phyloP scores from a whole-genome alignment of 2,113 vertebrate genomes.

The Sebastes schlegelii region DNA sequence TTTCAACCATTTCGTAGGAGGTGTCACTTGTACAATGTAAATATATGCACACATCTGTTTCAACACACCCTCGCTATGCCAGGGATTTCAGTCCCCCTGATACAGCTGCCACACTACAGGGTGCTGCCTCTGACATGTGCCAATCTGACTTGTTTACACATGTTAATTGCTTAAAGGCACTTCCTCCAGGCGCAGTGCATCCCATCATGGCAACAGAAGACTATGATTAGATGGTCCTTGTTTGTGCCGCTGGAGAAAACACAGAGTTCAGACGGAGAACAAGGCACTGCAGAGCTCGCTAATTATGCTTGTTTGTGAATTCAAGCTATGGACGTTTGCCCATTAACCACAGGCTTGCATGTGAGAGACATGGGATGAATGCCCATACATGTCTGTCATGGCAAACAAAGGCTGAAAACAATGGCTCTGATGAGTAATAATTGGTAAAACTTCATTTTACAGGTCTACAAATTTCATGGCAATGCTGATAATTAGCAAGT shows the following conservation, averaged over 20 bases:
- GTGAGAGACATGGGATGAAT: conserved; percentile 11
- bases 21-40: background rate
- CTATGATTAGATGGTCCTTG: conserved; percentile 61
- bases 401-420: background rate
- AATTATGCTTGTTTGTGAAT: conserved; percentile 61
- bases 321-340: conserved; percentile 29
- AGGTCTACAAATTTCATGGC: no score
- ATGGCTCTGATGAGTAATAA: background rate
- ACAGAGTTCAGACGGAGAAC: conserved; percentile 32
- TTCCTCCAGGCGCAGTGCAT: conserved; percentile 1
- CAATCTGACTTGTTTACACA: conserved; percentile 59
- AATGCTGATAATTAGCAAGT: no score
- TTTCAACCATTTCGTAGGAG: no score
- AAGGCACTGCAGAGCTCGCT: conserved; percentile 13
- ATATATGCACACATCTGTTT: background rate
- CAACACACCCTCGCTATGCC: background rate
- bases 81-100: background rate
- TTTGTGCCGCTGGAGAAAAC: conserved; percentile 53
- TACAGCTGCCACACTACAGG: conserved; percentile 8
- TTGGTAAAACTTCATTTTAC: no score
- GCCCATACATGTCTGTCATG: background rate
- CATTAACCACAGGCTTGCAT: conserved; percentile 31
- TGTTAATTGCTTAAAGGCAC: conserved; percentile 58
- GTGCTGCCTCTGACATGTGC: conserved; percentile 48
- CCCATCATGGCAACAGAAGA: conserved; percentile 29